A percentile compares a stretch with the other conserved stretches of the same genome.
phyloP scores from a whole-genome alignment of 1,140 invertebrate genomes.

The Eupristina koningsbergeri region DNA sequence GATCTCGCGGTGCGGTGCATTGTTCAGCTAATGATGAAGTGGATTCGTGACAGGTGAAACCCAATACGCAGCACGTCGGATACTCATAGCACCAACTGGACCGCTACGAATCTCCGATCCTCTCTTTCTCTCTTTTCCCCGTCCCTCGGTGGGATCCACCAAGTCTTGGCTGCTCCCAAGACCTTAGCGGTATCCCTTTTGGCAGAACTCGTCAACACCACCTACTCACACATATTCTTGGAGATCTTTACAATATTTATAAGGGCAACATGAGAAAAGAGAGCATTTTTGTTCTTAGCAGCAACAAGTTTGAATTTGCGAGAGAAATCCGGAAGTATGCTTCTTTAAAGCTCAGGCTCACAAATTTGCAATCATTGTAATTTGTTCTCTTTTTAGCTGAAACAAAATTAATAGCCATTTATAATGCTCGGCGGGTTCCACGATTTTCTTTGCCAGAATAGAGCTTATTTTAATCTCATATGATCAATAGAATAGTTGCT shows the following conservation, averaged over 20 bases:
- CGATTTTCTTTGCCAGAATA: not conserved
- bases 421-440: not conserved
- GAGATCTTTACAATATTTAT: constrained; percentile 17
- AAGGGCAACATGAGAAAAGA: constrained; percentile 22
- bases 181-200: constrained; percentile 55
- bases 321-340: constrained; percentile 34
- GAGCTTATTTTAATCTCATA: not conserved
- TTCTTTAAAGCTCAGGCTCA: too few relatives aligned
- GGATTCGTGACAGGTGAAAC: constrained; percentile 70
- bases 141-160: constrained; percentile 59
- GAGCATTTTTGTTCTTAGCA: not conserved
- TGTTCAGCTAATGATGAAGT: constrained; percentile 70
- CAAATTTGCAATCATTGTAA: too few relatives aligned
- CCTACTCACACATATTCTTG: constrained; percentile 51
- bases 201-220: constrained; percentile 55
- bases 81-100: constrained; percentile 54
- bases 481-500: not conserved
- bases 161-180: constrained; percentile 60
- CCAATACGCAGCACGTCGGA: constrained; percentile 60
- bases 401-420: not conserved
- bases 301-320: not conserved
- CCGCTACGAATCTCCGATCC: not conserved
- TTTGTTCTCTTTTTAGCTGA: not conserved
- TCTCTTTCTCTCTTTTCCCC: constrained; percentile 13
- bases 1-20: constrained; percentile 59